Conservation (phyloP, 2,888 invertebrate genomes). For the Pterostichus niger region DNA sequence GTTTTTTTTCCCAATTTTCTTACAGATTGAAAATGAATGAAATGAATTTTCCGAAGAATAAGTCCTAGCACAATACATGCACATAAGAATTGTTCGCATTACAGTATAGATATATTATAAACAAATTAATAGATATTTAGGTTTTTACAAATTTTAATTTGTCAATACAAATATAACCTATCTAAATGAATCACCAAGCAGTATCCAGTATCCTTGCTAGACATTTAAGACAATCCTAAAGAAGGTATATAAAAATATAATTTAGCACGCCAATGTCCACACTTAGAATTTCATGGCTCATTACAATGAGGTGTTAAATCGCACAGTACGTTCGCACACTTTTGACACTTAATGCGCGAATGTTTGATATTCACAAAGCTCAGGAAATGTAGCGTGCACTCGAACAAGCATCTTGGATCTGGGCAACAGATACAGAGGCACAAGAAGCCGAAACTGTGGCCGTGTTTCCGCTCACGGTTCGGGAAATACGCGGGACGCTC, state of each 20-base stretch:
- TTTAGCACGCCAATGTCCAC: slow-evolving; percentile 7
- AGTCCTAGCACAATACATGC: no score
- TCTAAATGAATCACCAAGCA: no score
- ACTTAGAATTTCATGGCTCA: not conserved
- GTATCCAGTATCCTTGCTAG: no score
- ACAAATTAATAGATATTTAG: no score
- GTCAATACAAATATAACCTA: no score
- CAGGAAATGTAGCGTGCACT: slow-evolving; percentile 36
- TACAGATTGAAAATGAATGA: no score
- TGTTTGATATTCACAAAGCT: slow-evolving; percentile 23
- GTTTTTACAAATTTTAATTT: no score
- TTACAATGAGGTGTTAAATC: slow-evolving; percentile 14
- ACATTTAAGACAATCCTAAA: no score
- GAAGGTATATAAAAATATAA: not conserved
- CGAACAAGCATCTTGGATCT: not conserved
- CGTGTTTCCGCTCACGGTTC: slow-evolving; percentile 32
- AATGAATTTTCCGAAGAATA: no score
- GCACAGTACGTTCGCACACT: slow-evolving; percentile 17
- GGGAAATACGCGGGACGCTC: slow-evolving; percentile 27
- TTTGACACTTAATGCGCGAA: slow-evolving; percentile 10
- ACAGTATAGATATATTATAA: no score
- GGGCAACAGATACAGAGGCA: slow-evolving; percentile 6
- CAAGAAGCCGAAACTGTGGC: slow-evolving; percentile 8
- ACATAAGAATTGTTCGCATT: no score
- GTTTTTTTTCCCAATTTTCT: no score